These are phyloP conservation scores for Vireo griseus DNA, from an alignment of 2,797 vertebrate species.

Conservation along the genomic window DNA sequence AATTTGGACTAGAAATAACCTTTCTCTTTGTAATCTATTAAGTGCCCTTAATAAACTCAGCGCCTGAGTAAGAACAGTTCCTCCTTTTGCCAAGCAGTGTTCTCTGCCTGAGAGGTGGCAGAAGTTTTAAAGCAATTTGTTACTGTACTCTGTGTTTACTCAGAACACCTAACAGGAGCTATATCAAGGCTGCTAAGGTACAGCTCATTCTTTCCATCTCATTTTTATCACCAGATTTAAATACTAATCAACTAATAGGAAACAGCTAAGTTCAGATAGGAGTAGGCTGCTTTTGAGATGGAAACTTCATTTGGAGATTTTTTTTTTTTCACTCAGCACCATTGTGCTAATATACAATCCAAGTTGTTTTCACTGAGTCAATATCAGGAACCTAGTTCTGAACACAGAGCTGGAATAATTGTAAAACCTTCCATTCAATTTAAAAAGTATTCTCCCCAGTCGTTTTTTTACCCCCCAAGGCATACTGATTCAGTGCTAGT, in stretches of 20 bases:
- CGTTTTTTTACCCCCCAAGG: fast-evolving
- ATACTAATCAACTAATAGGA: neutral
- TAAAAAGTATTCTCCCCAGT: neutral
- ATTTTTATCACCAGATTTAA: neutral
- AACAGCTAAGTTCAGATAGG: neutral
- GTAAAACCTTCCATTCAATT: neutral
- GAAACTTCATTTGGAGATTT: neutral
- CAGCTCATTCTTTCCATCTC: neutral
- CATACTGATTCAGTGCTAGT: neutral
- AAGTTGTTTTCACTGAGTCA: neutral
- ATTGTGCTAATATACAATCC: neutral
- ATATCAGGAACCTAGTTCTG: neutral
- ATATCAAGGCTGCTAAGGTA: neutral
- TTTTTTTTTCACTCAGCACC: neutral
- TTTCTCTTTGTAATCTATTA: neutral
- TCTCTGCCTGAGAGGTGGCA: neutral
- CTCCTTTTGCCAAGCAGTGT: neutral
- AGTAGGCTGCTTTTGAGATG: neutral
- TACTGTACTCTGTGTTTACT: neutral
- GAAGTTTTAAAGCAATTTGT: neutral
- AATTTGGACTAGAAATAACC: neutral
- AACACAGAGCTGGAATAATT: neutral
- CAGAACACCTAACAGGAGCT: neutral
- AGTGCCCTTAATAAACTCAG: neutral
- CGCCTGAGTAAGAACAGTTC: neutral